phyloP scores from a whole-genome alignment of 2,797 vertebrate genomes.

The Podarcis lilfordi region DNA sequence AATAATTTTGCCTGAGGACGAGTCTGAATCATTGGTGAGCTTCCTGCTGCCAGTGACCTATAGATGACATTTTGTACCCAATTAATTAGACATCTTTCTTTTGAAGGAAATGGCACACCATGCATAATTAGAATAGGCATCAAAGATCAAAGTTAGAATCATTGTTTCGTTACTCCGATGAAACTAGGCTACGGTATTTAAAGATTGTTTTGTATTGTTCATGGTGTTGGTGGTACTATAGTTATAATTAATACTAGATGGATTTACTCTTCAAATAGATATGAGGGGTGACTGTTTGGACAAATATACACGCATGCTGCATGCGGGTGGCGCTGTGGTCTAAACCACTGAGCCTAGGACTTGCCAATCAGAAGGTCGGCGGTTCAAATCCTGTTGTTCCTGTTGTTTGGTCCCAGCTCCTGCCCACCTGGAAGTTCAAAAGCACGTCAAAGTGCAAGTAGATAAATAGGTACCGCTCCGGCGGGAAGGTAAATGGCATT shows the following conservation, averaged over 20 bases:
- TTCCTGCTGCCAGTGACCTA: conserved; percentile 80
- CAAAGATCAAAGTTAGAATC: conserved; percentile 74
- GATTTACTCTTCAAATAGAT: conserved; percentile 46
- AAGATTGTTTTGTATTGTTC: conserved; percentile 65
- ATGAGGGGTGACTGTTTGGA: neutral
- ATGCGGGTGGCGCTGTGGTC: neutral
- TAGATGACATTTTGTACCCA: conserved; percentile 82
- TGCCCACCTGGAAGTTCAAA: no score
- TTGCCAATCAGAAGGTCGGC: no score
- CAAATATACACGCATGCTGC: neutral
- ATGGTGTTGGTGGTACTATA: conserved; percentile 65
- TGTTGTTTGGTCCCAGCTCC: no score
- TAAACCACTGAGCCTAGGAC: no score
- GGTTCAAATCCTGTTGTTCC: no score
- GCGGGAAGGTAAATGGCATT: no score
- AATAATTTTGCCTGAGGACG: conserved; percentile 73
- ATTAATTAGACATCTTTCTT: conserved; percentile 79
- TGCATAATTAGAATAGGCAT: conserved; percentile 80
- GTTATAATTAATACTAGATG: conserved; percentile 64
- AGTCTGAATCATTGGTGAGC: conserved; percentile 70
- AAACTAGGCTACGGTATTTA: conserved; percentile 69
- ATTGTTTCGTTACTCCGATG: conserved; percentile 64
- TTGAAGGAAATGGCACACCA: conserved; percentile 71
- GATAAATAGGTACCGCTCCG: no score
- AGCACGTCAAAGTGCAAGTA: no score